Percentiles rank a stretch among this genome's conserved stretches.
Evolutionary conservation across 2,797 vertebrate genomes (phyloP).

Genomic region (Sebastiscus tertius): DNA sequence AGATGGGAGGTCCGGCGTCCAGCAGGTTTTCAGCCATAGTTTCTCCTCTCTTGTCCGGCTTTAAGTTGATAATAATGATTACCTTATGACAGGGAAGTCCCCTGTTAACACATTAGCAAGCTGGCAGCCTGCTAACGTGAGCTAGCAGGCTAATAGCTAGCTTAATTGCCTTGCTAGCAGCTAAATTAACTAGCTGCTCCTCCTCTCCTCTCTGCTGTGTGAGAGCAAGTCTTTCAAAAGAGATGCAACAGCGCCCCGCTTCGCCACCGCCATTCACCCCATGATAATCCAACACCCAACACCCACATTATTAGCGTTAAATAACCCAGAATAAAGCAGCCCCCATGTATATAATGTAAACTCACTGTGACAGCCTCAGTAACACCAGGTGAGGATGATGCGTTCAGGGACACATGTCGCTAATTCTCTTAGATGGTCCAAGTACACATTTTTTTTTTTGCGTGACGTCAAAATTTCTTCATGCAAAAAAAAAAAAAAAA

Average conservation of each 20-base stretch:
- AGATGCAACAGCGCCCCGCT: conserved; percentile 94
- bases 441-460: conserved; percentile 74
- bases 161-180: conserved; percentile 75
- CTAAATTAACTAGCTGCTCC: conserved; percentile 49
- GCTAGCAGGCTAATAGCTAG: conserved; percentile 78
- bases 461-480: conserved; percentile 84
- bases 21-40: conserved; percentile 96
- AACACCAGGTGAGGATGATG: too few species aligned
- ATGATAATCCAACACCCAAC: conserved; percentile 89
- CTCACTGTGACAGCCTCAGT: too few species aligned
- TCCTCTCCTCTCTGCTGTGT: conserved; percentile 40
- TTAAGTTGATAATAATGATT: conserved; percentile 24
- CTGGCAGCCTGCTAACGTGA: conserved; percentile 70
- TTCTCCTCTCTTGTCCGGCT: conserved; percentile 27
- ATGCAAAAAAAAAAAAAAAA: conserved; percentile 74
- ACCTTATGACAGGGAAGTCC: conserved; percentile 39
- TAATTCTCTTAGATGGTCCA: conserved; percentile 72
- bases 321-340: conserved; percentile 71
- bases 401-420: conserved; percentile 28
- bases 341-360: conserved; percentile 47
- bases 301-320: conserved; percentile 87
- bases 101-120: conserved; percentile 77
- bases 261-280: conserved; percentile 89
- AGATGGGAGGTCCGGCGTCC: conserved; percentile 94
- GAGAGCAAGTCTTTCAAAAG: conserved; percentile 79